Evolutionary conservation across 2,113 vertebrate genomes (phyloP).

Genomic region (Psephotus haematonotus): DNA sequence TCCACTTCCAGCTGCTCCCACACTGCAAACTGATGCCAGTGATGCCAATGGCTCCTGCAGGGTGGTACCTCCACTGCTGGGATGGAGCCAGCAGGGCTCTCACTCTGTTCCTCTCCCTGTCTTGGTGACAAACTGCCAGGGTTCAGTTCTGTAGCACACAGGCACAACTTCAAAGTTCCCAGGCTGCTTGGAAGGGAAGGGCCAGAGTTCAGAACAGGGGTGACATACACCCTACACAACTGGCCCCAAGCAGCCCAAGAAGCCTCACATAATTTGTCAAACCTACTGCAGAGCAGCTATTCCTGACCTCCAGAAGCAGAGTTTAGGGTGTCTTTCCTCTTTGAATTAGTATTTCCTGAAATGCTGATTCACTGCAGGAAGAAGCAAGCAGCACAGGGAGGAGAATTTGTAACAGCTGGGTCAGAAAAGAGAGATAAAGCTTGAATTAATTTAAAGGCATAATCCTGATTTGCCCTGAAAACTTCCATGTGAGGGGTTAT

Average conservation of each 20-base stretch:
- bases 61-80: background rate
- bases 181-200: background rate
- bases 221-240: background rate
- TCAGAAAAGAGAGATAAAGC: constrained; percentile 49
- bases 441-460: constrained; percentile 42
- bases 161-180: background rate
- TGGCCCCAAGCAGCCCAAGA: background rate
- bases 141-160: background rate
- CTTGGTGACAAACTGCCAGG: background rate
- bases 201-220: background rate
- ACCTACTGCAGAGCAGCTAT: background rate
- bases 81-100: background rate
- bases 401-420: constrained; percentile 36
- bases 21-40: rapidly evolving
- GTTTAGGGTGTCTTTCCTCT: constrained; percentile 48
- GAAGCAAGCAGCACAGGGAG: constrained; percentile 24
- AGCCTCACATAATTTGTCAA: background rate
- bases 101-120: background rate
- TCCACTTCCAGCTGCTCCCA: background rate
- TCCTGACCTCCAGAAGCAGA: constrained; percentile 20
- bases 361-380: constrained; percentile 59
- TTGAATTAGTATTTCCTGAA: constrained; percentile 59
- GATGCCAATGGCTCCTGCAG: rapidly evolving
- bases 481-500: background rate
- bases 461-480: constrained; percentile 30